A percentile compares a stretch with the other conserved stretches of the same genome.
Conservation (phyloP, 1,140 invertebrate genomes). For the Aleiodes sp. region DNA sequence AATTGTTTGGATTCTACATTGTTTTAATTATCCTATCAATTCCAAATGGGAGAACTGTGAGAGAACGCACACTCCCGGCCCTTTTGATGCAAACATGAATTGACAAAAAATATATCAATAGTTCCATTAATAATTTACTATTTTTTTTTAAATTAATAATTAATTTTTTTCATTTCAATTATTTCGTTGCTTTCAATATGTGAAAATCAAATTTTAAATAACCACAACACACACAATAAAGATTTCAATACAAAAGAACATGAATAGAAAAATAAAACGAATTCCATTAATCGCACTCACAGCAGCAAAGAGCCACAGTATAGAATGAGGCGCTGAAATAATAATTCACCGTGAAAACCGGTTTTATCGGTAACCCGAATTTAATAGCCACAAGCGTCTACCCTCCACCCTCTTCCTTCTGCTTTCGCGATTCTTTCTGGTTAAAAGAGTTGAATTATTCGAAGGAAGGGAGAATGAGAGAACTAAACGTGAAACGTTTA, state of each 20-base stretch:
- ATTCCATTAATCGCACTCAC: conserved; percentile 20
- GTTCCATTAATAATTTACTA: too few relatives aligned
- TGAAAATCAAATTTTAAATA: too few relatives aligned
- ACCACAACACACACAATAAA: too few relatives aligned
- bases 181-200: too few relatives aligned
- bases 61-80: too few relatives aligned
- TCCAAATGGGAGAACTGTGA: too few relatives aligned
- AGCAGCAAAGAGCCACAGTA: not conserved
- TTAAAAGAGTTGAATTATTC: conserved; percentile 34
- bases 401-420: conserved; percentile 13
- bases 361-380: conserved; percentile 33
- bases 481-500: not conserved
- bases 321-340: conserved; percentile 26
- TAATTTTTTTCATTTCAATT: too few relatives aligned
- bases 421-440: conserved; percentile 21
- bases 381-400: conserved; percentile 26
- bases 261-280: conserved; percentile 29
- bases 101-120: too few relatives aligned
- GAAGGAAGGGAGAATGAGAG: conserved; percentile 15
- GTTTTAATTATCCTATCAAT: too few relatives aligned
- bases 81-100: too few relatives aligned
- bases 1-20: too few relatives aligned
- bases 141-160: too few relatives aligned
- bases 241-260: conserved; percentile 16
- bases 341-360: conserved; percentile 33